Percentiles rank a stretch among this genome's conserved stretches.
These are phyloP conservation scores for Dreissena polymorpha DNA, from an alignment of 1,140 invertebrate genomes.

Conservation along the genomic window DNA sequence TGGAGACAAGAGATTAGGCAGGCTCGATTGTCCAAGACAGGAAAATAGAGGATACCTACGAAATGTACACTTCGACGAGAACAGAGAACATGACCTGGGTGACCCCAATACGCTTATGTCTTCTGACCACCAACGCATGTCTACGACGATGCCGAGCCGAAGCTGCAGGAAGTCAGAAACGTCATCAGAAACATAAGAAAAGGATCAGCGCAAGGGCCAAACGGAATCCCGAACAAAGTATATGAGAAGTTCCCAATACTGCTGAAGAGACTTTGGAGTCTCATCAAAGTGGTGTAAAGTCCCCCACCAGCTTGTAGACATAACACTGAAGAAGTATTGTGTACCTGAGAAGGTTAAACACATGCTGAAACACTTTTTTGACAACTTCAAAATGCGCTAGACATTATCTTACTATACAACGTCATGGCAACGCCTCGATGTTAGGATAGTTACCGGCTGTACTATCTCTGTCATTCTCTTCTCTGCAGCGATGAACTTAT, in stretches of 20 bases:
- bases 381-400: too few relatives aligned
- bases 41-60: slow-evolving; percentile 10
- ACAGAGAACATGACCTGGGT: slow-evolving; percentile 2
- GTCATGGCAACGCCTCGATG: too few relatives aligned
- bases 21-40: not conserved
- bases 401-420: too few relatives aligned
- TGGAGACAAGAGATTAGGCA: slow-evolving; percentile 15
- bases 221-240: slow-evolving; percentile 19
- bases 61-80: not conserved
- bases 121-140: not conserved
- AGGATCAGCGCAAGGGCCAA: slow-evolving; percentile 22
- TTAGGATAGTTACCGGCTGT: too few relatives aligned
- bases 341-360: too few relatives aligned
- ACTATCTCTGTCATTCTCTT: too few relatives aligned
- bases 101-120: not conserved
- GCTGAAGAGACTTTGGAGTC: not conserved
- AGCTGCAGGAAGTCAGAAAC: slow-evolving; percentile 17
- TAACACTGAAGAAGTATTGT: too few relatives aligned
- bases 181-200: slow-evolving; percentile 20
- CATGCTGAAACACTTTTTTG: too few relatives aligned
- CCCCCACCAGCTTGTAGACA: too few relatives aligned
- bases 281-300: not conserved
- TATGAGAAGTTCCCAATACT: slow-evolving; percentile 13
- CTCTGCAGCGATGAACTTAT: too few relatives aligned
- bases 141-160: slow-evolving; percentile 1